phyloP scores from a whole-genome alignment of 2,797 vertebrate species.

The Tympanoctomys barrerae region DNA sequence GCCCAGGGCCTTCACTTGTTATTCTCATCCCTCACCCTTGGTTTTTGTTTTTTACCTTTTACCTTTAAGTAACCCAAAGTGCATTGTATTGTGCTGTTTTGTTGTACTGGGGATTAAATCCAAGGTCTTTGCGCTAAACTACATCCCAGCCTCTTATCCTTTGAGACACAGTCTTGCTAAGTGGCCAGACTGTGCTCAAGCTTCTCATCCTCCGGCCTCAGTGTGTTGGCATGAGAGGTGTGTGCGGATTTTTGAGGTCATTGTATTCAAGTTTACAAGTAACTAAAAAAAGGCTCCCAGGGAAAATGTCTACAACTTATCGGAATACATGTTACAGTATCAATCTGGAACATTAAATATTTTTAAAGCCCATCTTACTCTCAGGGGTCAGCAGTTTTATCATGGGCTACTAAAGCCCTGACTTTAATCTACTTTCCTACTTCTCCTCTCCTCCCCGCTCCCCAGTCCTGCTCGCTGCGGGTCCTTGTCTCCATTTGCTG shows the following conservation, averaged over 20 bases:
- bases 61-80: not conserved
- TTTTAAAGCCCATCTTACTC: slow-evolving; percentile 30
- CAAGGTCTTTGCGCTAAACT: not conserved
- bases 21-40: not conserved
- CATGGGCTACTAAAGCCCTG: not conserved
- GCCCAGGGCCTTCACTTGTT: not conserved
- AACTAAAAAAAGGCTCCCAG: slow-evolving; percentile 2
- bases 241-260: not conserved
- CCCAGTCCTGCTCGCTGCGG: not conserved
- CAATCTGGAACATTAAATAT: not conserved
- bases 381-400: not conserved
- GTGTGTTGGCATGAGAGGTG: not conserved
- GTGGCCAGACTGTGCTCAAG: not conserved
- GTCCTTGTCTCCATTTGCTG: not conserved
- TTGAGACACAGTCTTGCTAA: not conserved
- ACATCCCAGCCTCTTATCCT: not conserved
- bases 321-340: not conserved
- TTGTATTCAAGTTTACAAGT: not conserved
- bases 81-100: not conserved
- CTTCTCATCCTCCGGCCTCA: not conserved
- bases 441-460: not conserved
- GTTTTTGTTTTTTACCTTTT: not conserved
- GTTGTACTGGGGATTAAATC: not conserved
- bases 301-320: not conserved
- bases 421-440: not conserved